Base-by-base conservation (phyloP, 1,140 invertebrate species). In the Meloidogyne floridensis region DNA sequence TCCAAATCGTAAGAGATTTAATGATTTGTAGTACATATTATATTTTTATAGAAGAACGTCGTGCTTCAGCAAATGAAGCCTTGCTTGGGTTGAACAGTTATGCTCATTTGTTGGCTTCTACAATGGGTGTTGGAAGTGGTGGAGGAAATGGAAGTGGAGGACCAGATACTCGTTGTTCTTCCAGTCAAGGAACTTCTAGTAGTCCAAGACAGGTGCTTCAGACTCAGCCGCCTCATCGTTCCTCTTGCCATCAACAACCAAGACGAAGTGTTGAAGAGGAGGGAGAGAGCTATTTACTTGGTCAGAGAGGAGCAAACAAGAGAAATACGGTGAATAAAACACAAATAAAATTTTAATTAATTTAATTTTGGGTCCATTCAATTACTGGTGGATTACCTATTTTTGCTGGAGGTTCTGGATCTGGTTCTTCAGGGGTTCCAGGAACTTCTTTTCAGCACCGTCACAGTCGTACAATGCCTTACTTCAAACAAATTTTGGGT, bases 1-100 rank as follows among this genome's bases (percentile, higher is more conserved):
- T 32, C 82, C 82, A n/a, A 83, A 74, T 54, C 82, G 82, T 83
- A 72, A 78, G 75, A 72, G 9, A 72, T 82, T 81, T 9, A 72
- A 43, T 59, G 11, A 70, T 71, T 8, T 59, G 2, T 51, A 20
- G 32, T 74, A 15, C 7, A 6, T 54, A 20, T 10, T 72, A 9
- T 77, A 59, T 47, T 70, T 78, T 80, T 89, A 80, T 54, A 88
- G 87, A 88, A 82, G 87, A 89, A 82, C 82, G 87, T 7, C 73
- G 87, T 72, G 88, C 87, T 13, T 84, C 82, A 9, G 87, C 87
- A 13, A 88, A 90, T 81, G 87, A 89, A 82, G 86, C 86, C 13
- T 77, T 87, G 51, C 72, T 87, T 42, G 85, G 87, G 11, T 73
- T 88, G n/a, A 79, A 87, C 53, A 80, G 86, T 15, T 86, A 87